Evolutionary conservation across 35 echinoderm and acorn worm genomes (phyloP), one percentile per base, ranked within the genome.

Genomic region (Ptychodera flava): DNA sequence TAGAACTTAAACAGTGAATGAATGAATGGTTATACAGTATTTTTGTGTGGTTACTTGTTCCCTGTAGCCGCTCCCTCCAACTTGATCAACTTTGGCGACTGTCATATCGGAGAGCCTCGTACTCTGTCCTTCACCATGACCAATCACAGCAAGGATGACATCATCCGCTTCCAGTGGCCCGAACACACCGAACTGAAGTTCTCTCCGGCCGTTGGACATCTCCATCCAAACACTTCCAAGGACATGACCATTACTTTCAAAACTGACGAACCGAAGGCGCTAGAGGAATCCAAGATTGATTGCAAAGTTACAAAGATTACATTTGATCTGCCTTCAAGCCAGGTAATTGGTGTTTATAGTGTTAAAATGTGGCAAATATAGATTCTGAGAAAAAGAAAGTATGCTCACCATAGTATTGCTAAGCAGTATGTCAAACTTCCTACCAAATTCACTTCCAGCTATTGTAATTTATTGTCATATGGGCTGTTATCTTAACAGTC

Each of bases 161-260:
- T 92, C 28, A 84, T 99, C 29, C 89, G 96, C 64, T 99, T 99
- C 96, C 96, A 99, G 82, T 99, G 96, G 96, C 96, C 96, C 1
- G 96, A 99, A 38, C 90, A 94, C 64, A 53, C 85, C 1, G 92
- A 99, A 86, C 78, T 99, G 36, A 99, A 94, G 83, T 99, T 99
- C 83, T 91, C 90, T 79, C 96, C 96, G 0, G 79, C 96, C 33
- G 85, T 94, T 12, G 96, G 96, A 28, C 96, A 99, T 82, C 82
- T 99, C 0, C 96, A 99, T 86, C 87, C 90, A 36, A 92, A 92
- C 0, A 88, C 90, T 84, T 84, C 92, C 15, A 99, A 99, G 78
- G 96, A 99, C 32, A 87, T 99, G 36, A 35, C 91, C 14, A 80
- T 99, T 37, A 94, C 92, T 12, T 99, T 99, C 76, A 99, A 99